Conservation (phyloP, 2,797 vertebrate species). For the Mareca strepera region DNA sequence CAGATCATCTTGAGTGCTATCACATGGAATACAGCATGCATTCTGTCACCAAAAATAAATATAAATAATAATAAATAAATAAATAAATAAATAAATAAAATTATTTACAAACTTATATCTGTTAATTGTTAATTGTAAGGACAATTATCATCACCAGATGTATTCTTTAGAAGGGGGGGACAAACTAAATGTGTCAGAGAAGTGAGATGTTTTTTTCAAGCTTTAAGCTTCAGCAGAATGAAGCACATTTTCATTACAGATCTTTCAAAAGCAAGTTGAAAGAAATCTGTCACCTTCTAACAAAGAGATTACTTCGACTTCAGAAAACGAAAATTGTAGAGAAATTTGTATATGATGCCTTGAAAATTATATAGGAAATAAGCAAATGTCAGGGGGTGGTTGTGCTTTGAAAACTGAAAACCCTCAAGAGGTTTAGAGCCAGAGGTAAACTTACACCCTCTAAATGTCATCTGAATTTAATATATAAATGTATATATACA, state of each 20-base stretch:
- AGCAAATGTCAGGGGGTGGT: not conserved
- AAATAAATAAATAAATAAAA: not conserved
- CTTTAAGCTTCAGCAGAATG: not conserved
- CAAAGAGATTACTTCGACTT: conserved; percentile 22
- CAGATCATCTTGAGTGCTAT: not conserved
- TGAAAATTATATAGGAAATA: conserved; percentile 40
- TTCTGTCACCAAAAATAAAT: not conserved
- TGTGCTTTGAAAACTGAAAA: conserved; percentile 24
- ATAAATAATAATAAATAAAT: not conserved
- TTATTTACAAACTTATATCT: not conserved
- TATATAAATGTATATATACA: not conserved
- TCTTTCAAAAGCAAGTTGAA: conserved; percentile 51
- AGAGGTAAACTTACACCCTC: not conserved
- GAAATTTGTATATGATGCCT: conserved; percentile 7
- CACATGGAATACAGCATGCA: not conserved
- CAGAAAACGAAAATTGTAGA: conserved; percentile 40
- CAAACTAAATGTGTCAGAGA: not conserved
- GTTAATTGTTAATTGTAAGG: not conserved
- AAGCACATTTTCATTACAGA: not conserved
- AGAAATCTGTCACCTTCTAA: conserved; percentile 22
- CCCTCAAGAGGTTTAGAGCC: not conserved
- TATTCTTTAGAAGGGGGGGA: not conserved
- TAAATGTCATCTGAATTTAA: conserved; percentile 27
- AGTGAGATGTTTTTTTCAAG: not conserved
- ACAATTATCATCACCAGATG: not conserved